Evolutionary conservation across 2,888 invertebrate species (phyloP).

Genomic region (Panopea generosa): DNA sequence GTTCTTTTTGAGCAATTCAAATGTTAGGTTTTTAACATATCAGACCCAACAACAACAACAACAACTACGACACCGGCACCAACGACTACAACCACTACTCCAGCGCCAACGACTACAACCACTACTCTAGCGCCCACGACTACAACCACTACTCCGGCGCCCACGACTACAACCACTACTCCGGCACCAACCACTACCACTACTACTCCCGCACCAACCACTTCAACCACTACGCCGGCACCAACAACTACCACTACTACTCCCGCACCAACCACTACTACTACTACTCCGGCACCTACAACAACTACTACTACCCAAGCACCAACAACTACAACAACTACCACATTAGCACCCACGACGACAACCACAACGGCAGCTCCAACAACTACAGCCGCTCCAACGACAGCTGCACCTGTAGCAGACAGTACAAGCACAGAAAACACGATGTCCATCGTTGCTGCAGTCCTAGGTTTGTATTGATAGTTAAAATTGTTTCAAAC

Average conservation of each 20-base stretch:
- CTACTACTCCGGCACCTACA: conserved; percentile 24
- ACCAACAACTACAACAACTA: conserved; percentile 15
- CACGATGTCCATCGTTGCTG: conserved; percentile 30
- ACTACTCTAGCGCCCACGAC: conserved; percentile 25
- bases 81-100: conserved; percentile 32
- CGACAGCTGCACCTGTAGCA: not conserved
- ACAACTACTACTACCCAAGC: conserved; percentile 25
- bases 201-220: conserved; percentile 26
- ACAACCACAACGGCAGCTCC: conserved; percentile 6
- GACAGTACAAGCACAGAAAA: conserved; percentile 5
- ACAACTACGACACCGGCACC: too few species aligned
- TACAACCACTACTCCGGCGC: conserved; percentile 12
- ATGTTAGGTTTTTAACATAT: too few species aligned
- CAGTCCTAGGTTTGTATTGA: conserved; percentile 39
- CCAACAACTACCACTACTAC: conserved; percentile 30
- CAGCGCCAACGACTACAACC: conserved; percentile 21
- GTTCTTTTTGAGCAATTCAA: too few species aligned
- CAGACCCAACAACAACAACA: conserved; percentile 23
- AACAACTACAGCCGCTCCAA: conserved; percentile 1
- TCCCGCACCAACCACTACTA: conserved; percentile 28
- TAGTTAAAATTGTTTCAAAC: not conserved
- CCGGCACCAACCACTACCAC: conserved; percentile 28
- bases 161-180: conserved; percentile 28
- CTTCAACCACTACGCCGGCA: conserved; percentile 28
- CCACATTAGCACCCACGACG: conserved; percentile 7